These are phyloP conservation scores for Pseudochirops cupreus DNA, from an alignment of 2,797 vertebrate species.

Conservation along the genomic window DNA sequence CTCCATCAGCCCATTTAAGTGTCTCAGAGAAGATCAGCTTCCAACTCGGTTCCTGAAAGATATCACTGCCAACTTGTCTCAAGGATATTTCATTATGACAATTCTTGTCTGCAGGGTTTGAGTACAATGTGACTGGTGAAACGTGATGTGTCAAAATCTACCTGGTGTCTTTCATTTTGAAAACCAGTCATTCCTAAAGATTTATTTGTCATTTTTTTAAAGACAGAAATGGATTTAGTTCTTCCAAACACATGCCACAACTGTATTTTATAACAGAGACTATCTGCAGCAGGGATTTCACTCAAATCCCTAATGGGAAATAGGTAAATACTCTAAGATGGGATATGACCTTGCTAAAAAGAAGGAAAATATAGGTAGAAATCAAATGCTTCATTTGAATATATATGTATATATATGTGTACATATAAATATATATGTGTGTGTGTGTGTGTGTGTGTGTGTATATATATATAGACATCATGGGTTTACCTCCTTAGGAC, in stretches of 20 bases:
- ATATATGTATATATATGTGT: too few species aligned
- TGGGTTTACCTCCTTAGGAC: not conserved
- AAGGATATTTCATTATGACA: not conserved
- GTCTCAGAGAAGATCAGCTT: constrained; percentile 28
- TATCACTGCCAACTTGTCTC: constrained; percentile 32
- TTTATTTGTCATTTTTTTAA: constrained; percentile 24
- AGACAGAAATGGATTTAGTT: not conserved
- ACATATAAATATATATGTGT: too few species aligned
- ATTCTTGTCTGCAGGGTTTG: not conserved
- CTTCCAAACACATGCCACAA: not conserved
- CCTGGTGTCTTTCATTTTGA: not conserved
- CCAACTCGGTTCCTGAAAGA: not conserved
- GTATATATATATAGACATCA: not conserved
- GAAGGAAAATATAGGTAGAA: not conserved
- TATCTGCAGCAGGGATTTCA: not conserved
- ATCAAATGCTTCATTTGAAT: not conserved
- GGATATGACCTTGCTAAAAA: not conserved
- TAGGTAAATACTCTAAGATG: not conserved
- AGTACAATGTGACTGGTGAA: constrained; percentile 38
- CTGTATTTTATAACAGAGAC: not conserved
- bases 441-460: too few species aligned
- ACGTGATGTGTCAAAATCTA: constrained; percentile 36
- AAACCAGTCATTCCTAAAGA: constrained; percentile 14
- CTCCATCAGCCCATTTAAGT: constrained; percentile 37
- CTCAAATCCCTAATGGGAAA: not conserved